Percentiles rank a stretch among this genome's conserved stretches.
These are phyloP conservation scores for Scortum barcoo DNA, from an alignment of 2,113 vertebrate species.

Conservation along the genomic window DNA sequence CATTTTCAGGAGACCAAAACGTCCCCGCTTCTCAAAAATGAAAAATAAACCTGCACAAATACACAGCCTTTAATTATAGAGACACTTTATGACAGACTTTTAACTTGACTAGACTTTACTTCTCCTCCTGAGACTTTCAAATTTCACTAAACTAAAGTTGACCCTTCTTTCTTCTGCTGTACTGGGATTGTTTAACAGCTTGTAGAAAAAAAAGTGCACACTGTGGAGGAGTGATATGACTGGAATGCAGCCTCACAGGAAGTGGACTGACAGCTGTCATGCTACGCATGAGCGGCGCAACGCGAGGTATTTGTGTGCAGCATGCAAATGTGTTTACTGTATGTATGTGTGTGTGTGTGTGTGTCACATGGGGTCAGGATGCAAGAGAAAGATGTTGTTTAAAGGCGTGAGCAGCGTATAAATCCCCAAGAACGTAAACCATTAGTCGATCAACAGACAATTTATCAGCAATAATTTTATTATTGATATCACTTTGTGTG, in stretches of 20 bases:
- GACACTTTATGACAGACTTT: neutral
- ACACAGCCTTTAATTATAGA: neutral
- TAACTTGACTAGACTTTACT: neutral
- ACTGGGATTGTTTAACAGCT: constrained; percentile 9
- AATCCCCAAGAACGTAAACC: neutral
- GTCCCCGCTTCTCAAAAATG: neutral
- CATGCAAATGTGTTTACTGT: too few relatives aligned
- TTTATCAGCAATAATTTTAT: neutral
- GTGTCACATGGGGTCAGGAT: constrained; percentile 11
- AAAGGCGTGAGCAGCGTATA: too few relatives aligned
- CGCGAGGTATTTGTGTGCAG: too few relatives aligned
- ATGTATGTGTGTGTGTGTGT: neutral
- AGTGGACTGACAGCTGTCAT: constrained; percentile 60
- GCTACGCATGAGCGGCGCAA: constrained; percentile 14
- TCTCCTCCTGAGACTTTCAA: neutral
- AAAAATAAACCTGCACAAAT: neutral
- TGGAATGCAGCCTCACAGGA: constrained; percentile 57
- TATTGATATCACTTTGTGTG: neutral
- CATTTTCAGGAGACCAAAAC: neutral
- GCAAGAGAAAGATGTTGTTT: too few relatives aligned
- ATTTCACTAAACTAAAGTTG: neutral
- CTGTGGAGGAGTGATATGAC: neutral
- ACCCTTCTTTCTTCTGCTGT: neutral
- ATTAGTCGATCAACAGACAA: too few relatives aligned
- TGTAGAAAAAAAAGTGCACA: constrained; percentile 1